These are phyloP conservation scores for Fragum whitleyi DNA, from an alignment of 2,888 invertebrate genomes.

Conservation along the genomic window DNA sequence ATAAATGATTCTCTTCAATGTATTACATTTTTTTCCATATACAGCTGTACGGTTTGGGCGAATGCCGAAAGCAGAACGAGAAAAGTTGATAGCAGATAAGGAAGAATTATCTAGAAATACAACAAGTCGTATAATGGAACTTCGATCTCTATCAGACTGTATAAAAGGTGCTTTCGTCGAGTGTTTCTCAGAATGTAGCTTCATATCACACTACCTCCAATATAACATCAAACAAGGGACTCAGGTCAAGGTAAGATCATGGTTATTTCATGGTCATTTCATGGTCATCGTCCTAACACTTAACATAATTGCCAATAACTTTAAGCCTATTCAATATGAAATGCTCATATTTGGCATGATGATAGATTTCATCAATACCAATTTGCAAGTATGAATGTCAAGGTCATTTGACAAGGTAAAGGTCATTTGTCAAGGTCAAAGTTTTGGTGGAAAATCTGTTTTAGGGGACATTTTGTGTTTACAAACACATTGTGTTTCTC, in stretches of 20 bases:
- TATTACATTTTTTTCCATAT: too few species aligned
- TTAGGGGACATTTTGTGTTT: too few species aligned
- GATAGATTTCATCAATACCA: too few species aligned
- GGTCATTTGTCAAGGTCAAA: too few species aligned
- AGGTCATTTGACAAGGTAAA: too few species aligned
- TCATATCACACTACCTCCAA: conserved; percentile 53
- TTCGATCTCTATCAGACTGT: conserved; percentile 77
- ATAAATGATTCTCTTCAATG: too few species aligned
- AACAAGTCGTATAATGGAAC: conserved; percentile 74
- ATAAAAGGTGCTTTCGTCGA: conserved; percentile 77
- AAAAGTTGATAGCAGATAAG: conserved; percentile 80
- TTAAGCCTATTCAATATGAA: too few species aligned
- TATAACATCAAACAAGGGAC: conserved; percentile 18
- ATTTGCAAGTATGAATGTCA: too few species aligned
- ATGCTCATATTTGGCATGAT: too few species aligned
- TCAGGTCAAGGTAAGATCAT: conserved; percentile 43
- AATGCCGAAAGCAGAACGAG: conserved; percentile 81
- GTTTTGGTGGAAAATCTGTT: too few species aligned
- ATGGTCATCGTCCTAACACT: too few species aligned
- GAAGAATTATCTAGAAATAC: conserved; percentile 75
- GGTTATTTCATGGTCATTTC: neutral
- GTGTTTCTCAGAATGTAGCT: conserved; percentile 48
- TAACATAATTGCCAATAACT: neutral
- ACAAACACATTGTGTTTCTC: neutral
- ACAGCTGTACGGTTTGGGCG: conserved; percentile 81